These are phyloP conservation scores for Procambarus clarkii DNA, from an alignment of 1,140 invertebrate species.

Conservation along the genomic window DNA sequence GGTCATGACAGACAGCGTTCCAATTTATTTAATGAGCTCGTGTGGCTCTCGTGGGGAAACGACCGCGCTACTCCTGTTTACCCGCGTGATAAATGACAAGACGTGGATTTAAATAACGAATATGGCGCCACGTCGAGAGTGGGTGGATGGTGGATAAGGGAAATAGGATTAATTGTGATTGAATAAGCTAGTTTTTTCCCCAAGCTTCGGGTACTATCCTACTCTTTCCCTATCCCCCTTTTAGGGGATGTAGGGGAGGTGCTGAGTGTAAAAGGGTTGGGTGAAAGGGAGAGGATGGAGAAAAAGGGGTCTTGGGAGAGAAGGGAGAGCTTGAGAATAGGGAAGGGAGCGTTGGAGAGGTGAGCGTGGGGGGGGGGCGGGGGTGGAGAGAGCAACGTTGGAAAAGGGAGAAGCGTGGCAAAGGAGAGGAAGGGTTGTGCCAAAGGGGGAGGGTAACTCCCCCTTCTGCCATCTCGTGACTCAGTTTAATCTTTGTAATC, in stretches of 20 bases:
- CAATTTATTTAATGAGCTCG: constrained; percentile 62
- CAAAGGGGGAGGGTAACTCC: too few relatives aligned
- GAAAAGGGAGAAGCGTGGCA: background rate
- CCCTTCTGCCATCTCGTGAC: background rate
- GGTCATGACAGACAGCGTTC: constrained; percentile 51
- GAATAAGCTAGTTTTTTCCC: too few relatives aligned
- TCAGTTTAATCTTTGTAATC: background rate
- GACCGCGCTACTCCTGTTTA: constrained; percentile 52
- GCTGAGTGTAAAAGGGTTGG: background rate
- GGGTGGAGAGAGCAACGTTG: background rate
- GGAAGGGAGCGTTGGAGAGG: background rate
- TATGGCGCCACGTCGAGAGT: constrained; percentile 25
- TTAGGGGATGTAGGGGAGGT: too few relatives aligned
- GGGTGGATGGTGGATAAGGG: constrained; percentile 21
- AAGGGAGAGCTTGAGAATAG: background rate
- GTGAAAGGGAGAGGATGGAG: background rate
- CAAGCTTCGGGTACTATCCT: too few relatives aligned
- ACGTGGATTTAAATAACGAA: constrained; percentile 66
- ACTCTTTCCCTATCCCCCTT: too few relatives aligned
- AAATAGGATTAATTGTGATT: too few relatives aligned
- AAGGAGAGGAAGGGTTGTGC: background rate
- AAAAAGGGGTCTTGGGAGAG: background rate
- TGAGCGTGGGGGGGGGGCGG: background rate
- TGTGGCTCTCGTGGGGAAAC: constrained; percentile 54
- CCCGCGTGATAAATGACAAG: constrained; percentile 66